phyloP scores from a whole-genome alignment of 2,113 vertebrate genomes.

The Propithecus coquereli region DNA sequence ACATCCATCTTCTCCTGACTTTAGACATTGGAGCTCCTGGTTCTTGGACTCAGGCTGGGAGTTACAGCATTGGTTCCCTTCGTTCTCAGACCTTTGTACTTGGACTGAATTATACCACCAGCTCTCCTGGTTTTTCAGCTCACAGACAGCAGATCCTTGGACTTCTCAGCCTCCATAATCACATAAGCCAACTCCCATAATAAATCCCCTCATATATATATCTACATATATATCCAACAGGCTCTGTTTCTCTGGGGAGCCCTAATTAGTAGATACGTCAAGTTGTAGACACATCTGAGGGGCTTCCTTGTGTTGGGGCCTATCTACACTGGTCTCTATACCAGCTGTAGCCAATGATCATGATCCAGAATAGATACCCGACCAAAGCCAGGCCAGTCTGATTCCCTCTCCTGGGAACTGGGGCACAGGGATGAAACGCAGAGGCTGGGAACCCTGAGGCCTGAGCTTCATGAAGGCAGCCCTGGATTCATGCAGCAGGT shows the following conservation, averaged over 20 bases:
- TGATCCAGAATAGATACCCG: not conserved
- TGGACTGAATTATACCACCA: not conserved
- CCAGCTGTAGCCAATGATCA: not conserved
- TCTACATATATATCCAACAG: too few relatives aligned
- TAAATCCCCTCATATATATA: not conserved
- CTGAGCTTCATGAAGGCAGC: not conserved
- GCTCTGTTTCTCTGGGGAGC: too few relatives aligned
- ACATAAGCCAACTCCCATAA: not conserved
- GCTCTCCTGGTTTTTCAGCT: not conserved
- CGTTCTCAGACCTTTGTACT: not conserved
- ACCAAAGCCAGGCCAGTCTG: too few relatives aligned
- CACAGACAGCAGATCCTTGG: not conserved
- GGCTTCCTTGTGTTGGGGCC: rapidly evolving
- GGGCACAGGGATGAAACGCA: not conserved
- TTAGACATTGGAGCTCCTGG: not conserved
- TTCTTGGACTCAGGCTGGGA: not conserved
- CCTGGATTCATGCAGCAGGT: rapidly evolving
- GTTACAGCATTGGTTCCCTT: too few relatives aligned
- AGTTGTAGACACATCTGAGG: too few relatives aligned
- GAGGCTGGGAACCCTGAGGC: not conserved
- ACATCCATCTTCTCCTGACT: not conserved
- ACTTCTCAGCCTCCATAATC: not conserved
- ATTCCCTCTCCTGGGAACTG: not conserved
- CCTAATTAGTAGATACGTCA: not conserved
- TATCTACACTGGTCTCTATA: not conserved